phyloP scores from a whole-genome alignment of 2,888 invertebrate species.

The Dusona sp. region DNA sequence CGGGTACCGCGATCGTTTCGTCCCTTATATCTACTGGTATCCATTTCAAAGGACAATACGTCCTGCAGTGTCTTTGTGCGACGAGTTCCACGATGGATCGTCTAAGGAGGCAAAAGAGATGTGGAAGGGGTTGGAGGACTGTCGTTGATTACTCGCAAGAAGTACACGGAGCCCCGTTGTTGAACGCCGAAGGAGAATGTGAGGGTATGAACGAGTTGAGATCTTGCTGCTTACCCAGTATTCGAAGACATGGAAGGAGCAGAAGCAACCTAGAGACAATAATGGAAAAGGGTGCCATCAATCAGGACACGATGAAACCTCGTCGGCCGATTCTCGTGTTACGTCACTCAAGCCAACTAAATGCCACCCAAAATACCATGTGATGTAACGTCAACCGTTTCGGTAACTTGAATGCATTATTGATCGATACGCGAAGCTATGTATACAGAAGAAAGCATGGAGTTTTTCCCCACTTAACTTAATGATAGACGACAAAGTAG shows the following conservation, averaged over 20 bases:
- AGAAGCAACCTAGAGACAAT: conserved; percentile 52
- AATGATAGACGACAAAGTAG: not conserved
- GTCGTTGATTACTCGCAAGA: conserved; percentile 80
- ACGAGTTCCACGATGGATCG: conserved; percentile 76
- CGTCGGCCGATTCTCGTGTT: conserved; percentile 75
- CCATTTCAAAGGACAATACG: conserved; percentile 79
- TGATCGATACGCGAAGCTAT: conserved; percentile 39
- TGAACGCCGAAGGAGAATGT: conserved; percentile 65
- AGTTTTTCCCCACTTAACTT: not conserved
- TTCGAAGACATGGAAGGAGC: conserved; percentile 68
- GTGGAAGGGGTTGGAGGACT: conserved; percentile 70
- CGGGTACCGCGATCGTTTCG: conserved; percentile 59
- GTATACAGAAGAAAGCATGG: conserved; percentile 4
- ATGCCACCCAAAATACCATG: conserved; percentile 71
- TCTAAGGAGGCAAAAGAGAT: conserved; percentile 68
- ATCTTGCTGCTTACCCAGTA: conserved; percentile 68
- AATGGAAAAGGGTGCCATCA: conserved; percentile 77
- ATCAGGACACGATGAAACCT: conserved; percentile 78
- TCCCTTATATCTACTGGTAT: conserved; percentile 69
- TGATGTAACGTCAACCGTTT: conserved; percentile 22
- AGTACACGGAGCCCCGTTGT: conserved; percentile 68
- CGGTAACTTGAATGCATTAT: conserved; percentile 42
- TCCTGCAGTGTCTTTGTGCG: conserved; percentile 79
- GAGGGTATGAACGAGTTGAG: conserved; percentile 69
- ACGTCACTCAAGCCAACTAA: conserved; percentile 74